Evolutionary conservation across 2,113 vertebrate species (phyloP).

Genomic region (Erythrocercus mccallii): DNA sequence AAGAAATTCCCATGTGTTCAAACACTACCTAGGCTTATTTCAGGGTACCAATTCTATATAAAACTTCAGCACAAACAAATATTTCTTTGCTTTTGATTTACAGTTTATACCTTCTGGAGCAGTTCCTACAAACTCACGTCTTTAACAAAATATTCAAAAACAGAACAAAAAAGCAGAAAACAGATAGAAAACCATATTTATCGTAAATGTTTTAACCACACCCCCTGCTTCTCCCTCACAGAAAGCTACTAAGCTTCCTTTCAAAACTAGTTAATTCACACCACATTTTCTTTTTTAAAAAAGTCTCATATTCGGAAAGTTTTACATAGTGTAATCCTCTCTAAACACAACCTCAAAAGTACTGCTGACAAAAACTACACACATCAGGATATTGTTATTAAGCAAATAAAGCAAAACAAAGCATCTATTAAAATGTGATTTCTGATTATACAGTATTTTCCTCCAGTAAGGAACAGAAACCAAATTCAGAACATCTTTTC

Average conservation of each 20-base stretch:
- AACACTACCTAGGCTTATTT: constrained; percentile 48
- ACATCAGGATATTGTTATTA: constrained; percentile 1
- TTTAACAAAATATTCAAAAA: background rate
- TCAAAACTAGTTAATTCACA: constrained; percentile 18
- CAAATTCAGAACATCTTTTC: background rate
- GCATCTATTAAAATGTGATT: background rate
- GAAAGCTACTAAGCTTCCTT: background rate
- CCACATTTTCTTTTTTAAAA: background rate
- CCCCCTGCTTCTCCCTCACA: accelerated
- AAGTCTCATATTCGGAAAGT: background rate
- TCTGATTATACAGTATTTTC: background rate
- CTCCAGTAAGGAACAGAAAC: background rate
- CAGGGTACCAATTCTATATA: background rate
- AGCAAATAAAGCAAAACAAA: background rate
- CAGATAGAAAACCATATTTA: background rate
- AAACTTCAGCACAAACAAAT: background rate
- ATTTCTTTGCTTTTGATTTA: background rate
- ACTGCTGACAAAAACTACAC: constrained; percentile 12
- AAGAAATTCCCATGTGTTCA: constrained; percentile 54
- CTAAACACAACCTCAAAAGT: constrained; percentile 24
- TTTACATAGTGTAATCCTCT: background rate
- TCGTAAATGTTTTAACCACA: background rate
- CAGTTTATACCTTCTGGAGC: background rate
- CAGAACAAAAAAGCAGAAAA: background rate
- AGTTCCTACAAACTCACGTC: background rate